phyloP scores from a whole-genome alignment of 2,888 invertebrate species.

The Drosophila picticornis region DNA sequence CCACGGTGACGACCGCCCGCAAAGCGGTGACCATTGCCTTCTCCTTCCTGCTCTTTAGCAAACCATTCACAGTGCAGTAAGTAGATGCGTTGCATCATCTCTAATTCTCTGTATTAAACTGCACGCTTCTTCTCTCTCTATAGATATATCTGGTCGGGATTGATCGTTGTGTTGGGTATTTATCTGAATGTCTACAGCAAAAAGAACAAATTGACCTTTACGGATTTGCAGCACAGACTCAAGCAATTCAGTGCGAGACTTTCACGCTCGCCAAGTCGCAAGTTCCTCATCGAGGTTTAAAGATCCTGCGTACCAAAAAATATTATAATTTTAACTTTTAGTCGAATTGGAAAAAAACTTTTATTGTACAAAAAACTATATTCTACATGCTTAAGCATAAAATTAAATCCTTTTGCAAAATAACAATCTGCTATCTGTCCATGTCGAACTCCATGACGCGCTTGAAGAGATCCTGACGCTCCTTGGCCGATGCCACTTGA shows the following conservation, averaged over 20 bases:
- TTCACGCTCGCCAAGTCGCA: constrained; percentile 71
- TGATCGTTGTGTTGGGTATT: constrained; percentile 95
- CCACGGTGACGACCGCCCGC: constrained; percentile 95
- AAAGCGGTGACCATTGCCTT: constrained; percentile 97
- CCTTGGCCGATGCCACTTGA: constrained; percentile 88
- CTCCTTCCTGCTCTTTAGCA: constrained; percentile 96
- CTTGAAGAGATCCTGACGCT: constrained; percentile 87
- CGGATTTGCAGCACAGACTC: constrained; percentile 73
- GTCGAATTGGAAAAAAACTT: constrained; percentile 48
- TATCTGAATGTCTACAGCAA: constrained; percentile 97
- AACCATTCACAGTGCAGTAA: constrained; percentile 97
- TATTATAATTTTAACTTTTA: constrained; percentile 33
- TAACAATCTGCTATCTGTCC: constrained; percentile 61
- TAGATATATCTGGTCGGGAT: constrained; percentile 96
- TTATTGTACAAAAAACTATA: constrained; percentile 42
- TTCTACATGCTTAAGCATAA: constrained; percentile 55
- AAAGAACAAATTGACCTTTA: constrained; percentile 85
- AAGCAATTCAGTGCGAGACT: constrained; percentile 51
- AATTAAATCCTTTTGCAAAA: constrained; percentile 21
- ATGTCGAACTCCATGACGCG: constrained; percentile 82
- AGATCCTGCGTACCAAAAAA: constrained; percentile 51
- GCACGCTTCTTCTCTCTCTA: constrained; percentile 3
- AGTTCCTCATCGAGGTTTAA: constrained; percentile 82
- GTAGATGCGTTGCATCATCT: constrained; percentile 69
- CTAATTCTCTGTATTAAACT: not conserved